phyloP scores from a whole-genome alignment of 2,113 vertebrate species.

The Felis chaus region DNA sequence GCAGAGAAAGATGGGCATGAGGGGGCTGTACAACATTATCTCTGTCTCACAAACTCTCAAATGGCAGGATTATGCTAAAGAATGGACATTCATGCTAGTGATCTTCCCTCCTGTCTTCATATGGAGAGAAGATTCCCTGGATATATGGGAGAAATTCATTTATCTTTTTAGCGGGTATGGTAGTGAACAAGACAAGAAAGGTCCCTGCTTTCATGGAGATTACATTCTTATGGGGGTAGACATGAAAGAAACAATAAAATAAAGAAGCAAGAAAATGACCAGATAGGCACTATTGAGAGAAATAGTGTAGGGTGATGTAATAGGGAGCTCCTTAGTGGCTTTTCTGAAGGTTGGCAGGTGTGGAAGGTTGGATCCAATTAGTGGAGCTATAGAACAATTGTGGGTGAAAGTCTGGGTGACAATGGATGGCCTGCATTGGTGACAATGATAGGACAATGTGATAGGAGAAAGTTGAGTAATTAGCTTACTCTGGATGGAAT shows the following conservation, averaged over 20 bases:
- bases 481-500: neutral
- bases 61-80: neutral
- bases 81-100: neutral
- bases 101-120: neutral
- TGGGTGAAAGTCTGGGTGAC: neutral
- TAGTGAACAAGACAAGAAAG: neutral
- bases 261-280: neutral
- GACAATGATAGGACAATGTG: neutral
- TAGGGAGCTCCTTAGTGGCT: neutral
- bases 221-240: neutral
- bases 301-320: neutral
- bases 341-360: neutral
- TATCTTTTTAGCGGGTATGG: neutral
- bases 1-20: slow-evolving; percentile 18
- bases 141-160: neutral
- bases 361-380: neutral
- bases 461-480: neutral
- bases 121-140: neutral
- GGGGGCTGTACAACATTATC: slow-evolving; percentile 7
- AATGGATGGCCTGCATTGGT: neutral
- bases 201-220: neutral
- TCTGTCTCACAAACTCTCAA: neutral
- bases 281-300: neutral
- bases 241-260: neutral
- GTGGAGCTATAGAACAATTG: neutral